These are phyloP conservation scores for Platycheirus albimanus DNA, from an alignment of 2,888 invertebrate genomes.

Conservation along the genomic window DNA sequence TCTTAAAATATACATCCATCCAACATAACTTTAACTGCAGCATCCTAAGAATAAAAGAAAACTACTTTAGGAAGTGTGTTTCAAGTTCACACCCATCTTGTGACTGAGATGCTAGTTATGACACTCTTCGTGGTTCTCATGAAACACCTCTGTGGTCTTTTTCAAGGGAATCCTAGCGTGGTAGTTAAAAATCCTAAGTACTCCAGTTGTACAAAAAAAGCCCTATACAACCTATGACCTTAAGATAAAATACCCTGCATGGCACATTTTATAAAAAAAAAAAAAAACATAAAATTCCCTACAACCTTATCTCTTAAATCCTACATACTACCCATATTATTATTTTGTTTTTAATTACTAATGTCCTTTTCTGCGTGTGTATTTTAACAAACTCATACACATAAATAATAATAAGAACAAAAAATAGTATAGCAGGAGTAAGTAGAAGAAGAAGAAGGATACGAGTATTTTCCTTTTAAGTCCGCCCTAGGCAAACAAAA, in stretches of 20 bases:
- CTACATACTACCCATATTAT: conserved; percentile 16
- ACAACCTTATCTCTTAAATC: conserved; percentile 18
- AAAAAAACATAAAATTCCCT: too few relatives aligned
- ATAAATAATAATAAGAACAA: conserved; percentile 3
- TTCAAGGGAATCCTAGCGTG: conserved; percentile 1
- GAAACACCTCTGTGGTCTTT: conserved; percentile 9
- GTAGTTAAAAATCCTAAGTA: not conserved
- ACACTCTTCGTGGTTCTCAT: not conserved
- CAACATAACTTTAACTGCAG: too few relatives aligned
- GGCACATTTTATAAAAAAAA: not conserved
- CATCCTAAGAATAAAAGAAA: too few relatives aligned
- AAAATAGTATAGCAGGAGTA: conserved; percentile 14
- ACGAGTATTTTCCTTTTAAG: not conserved
- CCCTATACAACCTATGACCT: not conserved
- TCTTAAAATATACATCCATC: too few relatives aligned
- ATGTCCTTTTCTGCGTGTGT: conserved; percentile 42
- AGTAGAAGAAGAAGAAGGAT: conserved; percentile 20
- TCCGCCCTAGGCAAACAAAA: conserved; percentile 19
- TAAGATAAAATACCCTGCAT: conserved; percentile 7
- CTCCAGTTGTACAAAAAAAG: not conserved
- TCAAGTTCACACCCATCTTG: too few relatives aligned
- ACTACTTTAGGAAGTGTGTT: too few relatives aligned
- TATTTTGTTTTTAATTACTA: conserved; percentile 53
- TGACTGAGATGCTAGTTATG: too few relatives aligned
- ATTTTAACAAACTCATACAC: conserved; percentile 5